Percentiles rank a stretch among this genome's conserved stretches.
Evolutionary conservation across 2,888 invertebrate species (phyloP).

Genomic region (Willowsia nigromaculata): DNA sequence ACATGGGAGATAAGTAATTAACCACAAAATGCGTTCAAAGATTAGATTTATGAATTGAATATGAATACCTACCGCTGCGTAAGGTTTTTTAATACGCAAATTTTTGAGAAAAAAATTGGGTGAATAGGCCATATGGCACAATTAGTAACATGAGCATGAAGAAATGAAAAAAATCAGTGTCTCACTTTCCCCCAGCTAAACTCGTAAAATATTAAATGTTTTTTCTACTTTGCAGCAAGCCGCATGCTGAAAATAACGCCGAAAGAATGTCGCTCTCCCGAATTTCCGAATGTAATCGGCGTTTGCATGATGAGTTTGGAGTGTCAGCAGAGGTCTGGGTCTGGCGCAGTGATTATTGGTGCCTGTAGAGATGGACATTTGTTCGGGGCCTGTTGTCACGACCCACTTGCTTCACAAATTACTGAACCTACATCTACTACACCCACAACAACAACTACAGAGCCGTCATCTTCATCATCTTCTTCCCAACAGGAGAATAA

Average conservation of each 20-base stretch:
- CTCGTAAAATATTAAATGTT: not conserved
- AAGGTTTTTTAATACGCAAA: not conserved
- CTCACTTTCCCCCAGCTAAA: not conserved
- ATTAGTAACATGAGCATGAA: not conserved
- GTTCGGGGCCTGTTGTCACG: slow-evolving; percentile 93
- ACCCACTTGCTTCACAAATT: slow-evolving; percentile 70
- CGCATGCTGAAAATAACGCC: slow-evolving; percentile 69
- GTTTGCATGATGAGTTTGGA: slow-evolving; percentile 97
- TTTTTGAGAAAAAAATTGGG: not conserved
- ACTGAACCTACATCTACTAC: too few relatives aligned
- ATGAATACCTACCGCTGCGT: slow-evolving; percentile 1
- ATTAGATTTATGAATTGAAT: not conserved
- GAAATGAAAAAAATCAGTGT: not conserved
- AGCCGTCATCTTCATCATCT: not conserved
- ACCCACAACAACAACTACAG: too few relatives aligned
- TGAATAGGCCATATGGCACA: not conserved
- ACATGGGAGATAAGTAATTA: not conserved
- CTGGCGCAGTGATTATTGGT: slow-evolving; percentile 91
- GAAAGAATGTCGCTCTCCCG: slow-evolving; percentile 52
- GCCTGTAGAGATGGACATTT: slow-evolving; percentile 95
- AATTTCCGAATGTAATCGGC: slow-evolving; percentile 82
- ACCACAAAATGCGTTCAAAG: not conserved
- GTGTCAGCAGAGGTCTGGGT: slow-evolving; percentile 88
- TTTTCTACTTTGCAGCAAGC: slow-evolving; percentile 45
- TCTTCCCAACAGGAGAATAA: not conserved